These are phyloP conservation scores for Hesperia comma DNA, from an alignment of 2,888 invertebrate genomes.

Conservation along the genomic window DNA sequence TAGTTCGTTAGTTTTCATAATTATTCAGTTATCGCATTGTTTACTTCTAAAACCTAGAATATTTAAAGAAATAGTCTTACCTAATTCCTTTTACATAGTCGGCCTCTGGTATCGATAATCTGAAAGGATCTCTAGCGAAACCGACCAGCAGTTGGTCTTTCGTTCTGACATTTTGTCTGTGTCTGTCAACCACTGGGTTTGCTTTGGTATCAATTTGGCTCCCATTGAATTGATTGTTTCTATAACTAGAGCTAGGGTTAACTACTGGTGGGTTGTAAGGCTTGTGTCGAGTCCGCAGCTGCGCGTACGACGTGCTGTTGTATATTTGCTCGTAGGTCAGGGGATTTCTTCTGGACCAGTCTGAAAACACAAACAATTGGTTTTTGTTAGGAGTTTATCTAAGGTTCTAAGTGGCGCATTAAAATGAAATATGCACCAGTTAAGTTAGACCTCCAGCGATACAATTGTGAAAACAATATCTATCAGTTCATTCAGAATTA, in stretches of 20 bases:
- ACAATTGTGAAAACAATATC: too few species aligned
- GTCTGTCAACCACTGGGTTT: constrained; percentile 54
- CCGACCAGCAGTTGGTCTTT: constrained; percentile 64
- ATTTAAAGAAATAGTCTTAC: constrained; percentile 48
- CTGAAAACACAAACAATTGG: constrained; percentile 58
- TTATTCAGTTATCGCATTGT: too few species aligned
- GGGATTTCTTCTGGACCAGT: constrained; percentile 50
- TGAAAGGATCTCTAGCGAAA: constrained; percentile 71
- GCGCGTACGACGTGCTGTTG: constrained; percentile 70
- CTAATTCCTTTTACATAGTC: constrained; percentile 72
- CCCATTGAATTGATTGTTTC: constrained; percentile 30
- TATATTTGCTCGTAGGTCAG: constrained; percentile 69
- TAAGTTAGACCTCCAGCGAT: too few species aligned
- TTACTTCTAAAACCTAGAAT: neutral
- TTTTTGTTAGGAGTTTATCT: neutral
- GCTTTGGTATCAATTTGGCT: constrained; percentile 49
- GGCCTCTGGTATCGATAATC: constrained; percentile 69
- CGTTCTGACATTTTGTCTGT: constrained; percentile 37
- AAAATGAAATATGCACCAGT: too few species aligned
- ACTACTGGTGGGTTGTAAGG: constrained; percentile 54
- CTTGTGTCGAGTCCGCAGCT: constrained; percentile 54
- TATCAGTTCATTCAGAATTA: too few species aligned
- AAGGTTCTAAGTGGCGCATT: too few species aligned
- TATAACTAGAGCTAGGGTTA: constrained; percentile 39
- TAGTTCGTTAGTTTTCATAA: too few species aligned